A percentile compares a stretch with the other conserved stretches of the same genome.
Evolutionary conservation across 2,888 invertebrate genomes (phyloP).

Genomic region (Lithophane ornitopus): DNA sequence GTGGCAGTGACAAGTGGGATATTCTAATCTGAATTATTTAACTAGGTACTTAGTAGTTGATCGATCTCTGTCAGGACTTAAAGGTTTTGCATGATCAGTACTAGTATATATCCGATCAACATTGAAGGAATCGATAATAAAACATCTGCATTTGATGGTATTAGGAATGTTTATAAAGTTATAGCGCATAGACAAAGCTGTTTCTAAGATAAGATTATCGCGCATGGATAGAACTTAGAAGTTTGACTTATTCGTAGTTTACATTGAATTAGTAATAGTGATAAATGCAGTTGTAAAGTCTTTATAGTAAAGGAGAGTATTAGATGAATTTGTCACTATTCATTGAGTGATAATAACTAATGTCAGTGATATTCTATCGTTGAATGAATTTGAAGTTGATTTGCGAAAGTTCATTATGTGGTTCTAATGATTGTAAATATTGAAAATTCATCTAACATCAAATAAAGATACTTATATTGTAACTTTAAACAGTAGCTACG

Average conservation of each 20-base stretch:
- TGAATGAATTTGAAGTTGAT: slow-evolving; percentile 6
- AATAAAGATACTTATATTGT: slow-evolving; percentile 66
- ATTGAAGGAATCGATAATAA: not conserved
- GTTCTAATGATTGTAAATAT: slow-evolving; percentile 38
- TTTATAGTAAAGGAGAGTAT: slow-evolving; percentile 53
- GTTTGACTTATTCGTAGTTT: slow-evolving; percentile 52
- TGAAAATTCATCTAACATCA: slow-evolving; percentile 63
- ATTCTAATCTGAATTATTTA: not conserved
- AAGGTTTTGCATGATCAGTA: not conserved
- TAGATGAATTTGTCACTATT: slow-evolving; percentile 57
- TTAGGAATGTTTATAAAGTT: not conserved
- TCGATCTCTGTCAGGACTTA: not conserved
- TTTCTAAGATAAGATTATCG: slow-evolving; percentile 15
- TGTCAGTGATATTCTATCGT: not conserved
- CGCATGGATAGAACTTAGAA: slow-evolving; percentile 38
- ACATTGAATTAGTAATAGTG: slow-evolving; percentile 54
- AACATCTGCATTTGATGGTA: not conserved
- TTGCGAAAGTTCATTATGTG: not conserved
- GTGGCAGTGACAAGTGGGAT: slow-evolving; percentile 10
- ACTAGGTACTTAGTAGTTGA: not conserved
- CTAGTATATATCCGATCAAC: not conserved
- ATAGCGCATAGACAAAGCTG: not conserved
- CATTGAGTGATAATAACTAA: not conserved
- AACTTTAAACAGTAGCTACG: slow-evolving; percentile 69
- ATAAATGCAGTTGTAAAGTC: slow-evolving; percentile 68